A percentile compares a stretch with the other conserved stretches of the same genome.
Evolutionary conservation across 1,140 invertebrate species (phyloP).

Genomic region (Bombus affinis): DNA sequence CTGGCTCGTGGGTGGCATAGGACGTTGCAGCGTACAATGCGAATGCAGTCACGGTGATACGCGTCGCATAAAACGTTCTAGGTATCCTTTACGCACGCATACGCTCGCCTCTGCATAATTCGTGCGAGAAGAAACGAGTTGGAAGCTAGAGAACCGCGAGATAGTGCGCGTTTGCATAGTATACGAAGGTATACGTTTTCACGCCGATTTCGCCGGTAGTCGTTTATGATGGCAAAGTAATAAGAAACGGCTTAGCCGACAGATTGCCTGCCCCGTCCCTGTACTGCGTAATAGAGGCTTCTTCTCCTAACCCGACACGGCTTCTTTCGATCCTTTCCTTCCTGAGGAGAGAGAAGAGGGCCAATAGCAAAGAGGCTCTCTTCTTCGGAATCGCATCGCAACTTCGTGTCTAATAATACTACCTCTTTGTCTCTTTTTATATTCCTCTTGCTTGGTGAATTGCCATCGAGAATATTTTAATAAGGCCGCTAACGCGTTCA

Average conservation of each 20-base stretch:
- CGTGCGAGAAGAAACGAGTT: conserved; percentile 31
- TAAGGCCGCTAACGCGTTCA: no score
- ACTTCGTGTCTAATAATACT: conserved; percentile 1
- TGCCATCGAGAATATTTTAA: conserved; percentile 31
- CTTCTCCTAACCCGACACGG: conserved; percentile 58
- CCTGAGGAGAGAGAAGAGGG: conserved; percentile 8
- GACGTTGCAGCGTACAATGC: conserved; percentile 11
- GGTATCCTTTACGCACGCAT: neutral
- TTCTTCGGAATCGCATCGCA: neutral
- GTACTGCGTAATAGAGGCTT: conserved; percentile 61
- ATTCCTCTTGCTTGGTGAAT: neutral
- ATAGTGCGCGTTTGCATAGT: neutral
- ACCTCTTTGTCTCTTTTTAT: neutral
- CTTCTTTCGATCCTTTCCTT: conserved; percentile 49
- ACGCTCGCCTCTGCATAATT: neutral
- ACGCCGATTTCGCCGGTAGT: conserved; percentile 58
- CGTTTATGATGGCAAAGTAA: conserved; percentile 63
- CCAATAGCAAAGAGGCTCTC: neutral
- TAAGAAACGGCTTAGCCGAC: conserved; percentile 73
- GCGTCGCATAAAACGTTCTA: conserved; percentile 40
- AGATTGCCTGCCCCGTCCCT: conserved; percentile 64
- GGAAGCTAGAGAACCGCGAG: neutral
- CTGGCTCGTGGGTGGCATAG: conserved; percentile 25
- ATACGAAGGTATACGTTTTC: conserved; percentile 65
- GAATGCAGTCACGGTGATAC: conserved; percentile 34